Conservation (phyloP, 2,797 vertebrate genomes). For the Acipenser ruthenus region DNA sequence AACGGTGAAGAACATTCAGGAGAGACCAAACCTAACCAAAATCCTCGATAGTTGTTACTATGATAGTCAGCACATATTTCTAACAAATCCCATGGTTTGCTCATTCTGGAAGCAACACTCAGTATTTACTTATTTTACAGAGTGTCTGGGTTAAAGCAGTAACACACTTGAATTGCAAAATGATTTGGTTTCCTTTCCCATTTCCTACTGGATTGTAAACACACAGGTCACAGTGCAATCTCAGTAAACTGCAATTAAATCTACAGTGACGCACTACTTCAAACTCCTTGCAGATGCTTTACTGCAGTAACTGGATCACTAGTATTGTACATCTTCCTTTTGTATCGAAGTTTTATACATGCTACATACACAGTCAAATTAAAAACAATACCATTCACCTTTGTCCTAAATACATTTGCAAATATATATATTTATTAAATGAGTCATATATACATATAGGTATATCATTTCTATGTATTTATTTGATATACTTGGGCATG, state of each 20-base stretch:
- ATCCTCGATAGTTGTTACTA: too few relatives aligned
- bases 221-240: slow-evolving; percentile 6
- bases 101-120: too few relatives aligned
- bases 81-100: too few relatives aligned
- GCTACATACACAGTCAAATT: slow-evolving; percentile 41
- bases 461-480: slow-evolving; percentile 22
- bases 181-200: slow-evolving; percentile 16
- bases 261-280: slow-evolving; percentile 17
- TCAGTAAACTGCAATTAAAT: neutral
- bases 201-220: slow-evolving; percentile 12
- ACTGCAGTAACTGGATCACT: slow-evolving; percentile 23
- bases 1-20: too few relatives aligned
- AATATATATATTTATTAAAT: slow-evolving; percentile 27
- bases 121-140: too few relatives aligned
- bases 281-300: slow-evolving; percentile 22
- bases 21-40: too few relatives aligned
- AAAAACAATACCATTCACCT: slow-evolving; percentile 18
- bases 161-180: too few relatives aligned
- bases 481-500: slow-evolving; percentile 29
- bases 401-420: neutral
- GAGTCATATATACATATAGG: slow-evolving; percentile 25
- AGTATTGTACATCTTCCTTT: slow-evolving; percentile 9
- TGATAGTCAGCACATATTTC: too few relatives aligned
- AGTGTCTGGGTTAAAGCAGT: too few relatives aligned
- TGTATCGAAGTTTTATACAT: slow-evolving; percentile 35